phyloP scores from a whole-genome alignment of 2,888 invertebrate genomes.

The Drosophila atroscutellata region DNA sequence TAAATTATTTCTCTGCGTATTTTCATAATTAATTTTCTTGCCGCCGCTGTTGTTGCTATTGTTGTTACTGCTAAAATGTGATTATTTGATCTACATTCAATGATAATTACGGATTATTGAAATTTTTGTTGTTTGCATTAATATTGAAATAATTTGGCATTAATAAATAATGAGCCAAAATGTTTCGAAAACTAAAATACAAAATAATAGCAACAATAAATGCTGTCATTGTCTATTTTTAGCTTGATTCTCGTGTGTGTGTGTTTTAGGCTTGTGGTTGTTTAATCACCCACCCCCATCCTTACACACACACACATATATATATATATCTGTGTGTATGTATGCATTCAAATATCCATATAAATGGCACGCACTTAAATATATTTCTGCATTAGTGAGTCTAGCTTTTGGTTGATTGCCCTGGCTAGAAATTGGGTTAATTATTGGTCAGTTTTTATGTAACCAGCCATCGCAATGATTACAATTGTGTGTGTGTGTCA shows the following conservation, averaged over 20 bases:
- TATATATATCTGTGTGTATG: neutral
- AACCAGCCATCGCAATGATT: constrained; percentile 32
- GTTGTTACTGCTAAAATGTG: constrained; percentile 56
- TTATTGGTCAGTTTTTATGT: constrained; percentile 72
- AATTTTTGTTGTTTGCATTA: constrained; percentile 76
- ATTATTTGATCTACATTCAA: constrained; percentile 76
- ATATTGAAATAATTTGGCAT: constrained; percentile 74
- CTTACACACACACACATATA: neutral
- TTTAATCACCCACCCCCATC: constrained; percentile 8
- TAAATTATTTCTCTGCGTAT: constrained; percentile 69
- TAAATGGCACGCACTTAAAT: constrained; percentile 28
- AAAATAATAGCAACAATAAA: constrained; percentile 51
- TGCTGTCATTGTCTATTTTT: constrained; percentile 38
- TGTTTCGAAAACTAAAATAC: constrained; percentile 35
- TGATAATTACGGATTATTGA: constrained; percentile 78
- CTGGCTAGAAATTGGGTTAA: constrained; percentile 70
- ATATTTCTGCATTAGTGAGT: constrained; percentile 48
- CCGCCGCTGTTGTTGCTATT: constrained; percentile 19
- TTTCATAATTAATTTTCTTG: constrained; percentile 71
- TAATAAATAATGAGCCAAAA: constrained; percentile 69
- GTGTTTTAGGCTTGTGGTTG: neutral
- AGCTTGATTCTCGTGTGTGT: constrained; percentile 8
- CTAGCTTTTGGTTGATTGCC: constrained; percentile 34
- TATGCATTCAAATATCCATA: constrained; percentile 8
- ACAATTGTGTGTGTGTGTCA: constrained; percentile 5